Evolutionary conservation across 2,797 vertebrate genomes (phyloP), one percentile per base, ranked within the genome.

Genomic region (Nannoperca australis): DNA sequence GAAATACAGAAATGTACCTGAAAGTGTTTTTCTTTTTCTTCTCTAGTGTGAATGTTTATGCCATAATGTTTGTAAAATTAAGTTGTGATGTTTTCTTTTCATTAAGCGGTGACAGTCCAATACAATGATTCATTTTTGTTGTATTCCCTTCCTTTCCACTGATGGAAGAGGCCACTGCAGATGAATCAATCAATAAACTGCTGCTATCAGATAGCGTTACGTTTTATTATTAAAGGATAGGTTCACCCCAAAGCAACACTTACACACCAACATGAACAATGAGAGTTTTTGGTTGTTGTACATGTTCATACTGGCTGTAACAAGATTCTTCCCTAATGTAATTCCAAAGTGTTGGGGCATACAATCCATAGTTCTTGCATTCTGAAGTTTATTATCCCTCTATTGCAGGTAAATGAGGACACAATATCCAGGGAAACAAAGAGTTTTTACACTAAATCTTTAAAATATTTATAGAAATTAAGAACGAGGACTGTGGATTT

Each of bases 181-280:
- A 53, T 76, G 2, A 72, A 45, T 55, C 3, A 42, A 61, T 64
- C 34, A 44, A 65, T 68, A 17, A 30, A 55, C 32, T 2, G 7
- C 38, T 17, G 15, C 36, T 50, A 22, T 20, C 38, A 51, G 20
- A 69, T n/a, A 20, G 58, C 36, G n/a, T n/a, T 49, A 50, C 10
- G 2, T 69, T 34, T 32, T 42, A 50, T 67, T 65, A 71, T 17
- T 40, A 24, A 45, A 68, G 47, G 47, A 30, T 11, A 22, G 14
- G 22, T 49, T 38, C 18, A 20, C 17, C 55, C 17, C 15, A 8
- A 34, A 54, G 8, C 14, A 34, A 32, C 51, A 68, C 22, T 30
- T 1, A 20, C 34, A 30, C 2, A 8, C 15, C 36, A 15, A 54
- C 13, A 30, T 13, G 14, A 18, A 22, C 49, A 38, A 17, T 9